Conservation (phyloP, 1,140 invertebrate genomes). For the Drosophila ercepeae region DNA sequence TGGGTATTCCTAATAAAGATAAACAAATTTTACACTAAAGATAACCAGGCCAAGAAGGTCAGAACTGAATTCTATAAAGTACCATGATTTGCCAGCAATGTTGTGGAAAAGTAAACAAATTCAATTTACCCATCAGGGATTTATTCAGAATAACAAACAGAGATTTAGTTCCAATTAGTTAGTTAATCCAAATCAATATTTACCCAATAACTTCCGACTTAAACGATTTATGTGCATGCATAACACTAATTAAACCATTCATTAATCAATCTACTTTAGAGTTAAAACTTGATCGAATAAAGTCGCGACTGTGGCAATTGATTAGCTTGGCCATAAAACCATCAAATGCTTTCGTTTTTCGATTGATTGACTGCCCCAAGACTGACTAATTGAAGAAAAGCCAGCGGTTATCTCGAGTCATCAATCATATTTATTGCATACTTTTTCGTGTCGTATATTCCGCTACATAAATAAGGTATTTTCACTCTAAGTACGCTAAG, state of each 20-base stretch:
- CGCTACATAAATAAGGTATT: conserved; percentile 32
- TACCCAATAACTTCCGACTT: background rate
- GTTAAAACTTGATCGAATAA: conserved; percentile 7
- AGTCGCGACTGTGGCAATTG: background rate
- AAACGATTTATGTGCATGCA: background rate
- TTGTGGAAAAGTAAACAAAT: conserved; percentile 12
- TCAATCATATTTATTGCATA: conserved; percentile 80
- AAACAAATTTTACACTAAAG: conserved; percentile 40
- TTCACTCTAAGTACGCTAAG: conserved; percentile 21
- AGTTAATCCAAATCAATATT: conserved; percentile 29
- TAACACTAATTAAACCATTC: background rate
- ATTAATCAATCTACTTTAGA: background rate
- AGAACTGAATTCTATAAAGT: conserved; percentile 10
- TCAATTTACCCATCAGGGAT: background rate
- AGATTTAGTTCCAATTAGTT: background rate
- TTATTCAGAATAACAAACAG: no score
- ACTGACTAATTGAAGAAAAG: conserved; percentile 59
- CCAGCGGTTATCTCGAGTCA: conserved; percentile 55
- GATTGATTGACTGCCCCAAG: conserved; percentile 44
- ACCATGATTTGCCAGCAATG: conserved; percentile 24
- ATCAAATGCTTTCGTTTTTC: conserved; percentile 47
- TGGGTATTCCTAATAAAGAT: conserved; percentile 35
- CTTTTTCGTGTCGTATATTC: conserved; percentile 56
- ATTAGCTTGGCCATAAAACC: conserved; percentile 41
- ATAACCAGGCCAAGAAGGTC: conserved; percentile 35